Conservation (phyloP, 2,797 vertebrate genomes). For the Alouatta caraya region DNA sequence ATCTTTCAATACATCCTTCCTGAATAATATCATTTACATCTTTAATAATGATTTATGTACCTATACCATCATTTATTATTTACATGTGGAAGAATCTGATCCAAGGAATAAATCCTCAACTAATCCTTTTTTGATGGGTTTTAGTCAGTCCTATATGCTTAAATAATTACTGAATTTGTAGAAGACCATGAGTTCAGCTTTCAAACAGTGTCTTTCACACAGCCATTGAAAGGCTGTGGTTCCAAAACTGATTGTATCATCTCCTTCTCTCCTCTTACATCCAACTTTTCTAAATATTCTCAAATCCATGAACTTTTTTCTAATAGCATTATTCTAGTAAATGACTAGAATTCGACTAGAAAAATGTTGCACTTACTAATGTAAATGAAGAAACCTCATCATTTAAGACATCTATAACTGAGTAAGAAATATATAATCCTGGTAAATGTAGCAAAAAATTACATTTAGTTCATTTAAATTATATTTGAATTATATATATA, state of each 20-base stretch:
- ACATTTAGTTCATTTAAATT: neutral
- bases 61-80: neutral
- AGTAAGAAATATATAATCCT: neutral
- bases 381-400: neutral
- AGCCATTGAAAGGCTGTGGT: neutral
- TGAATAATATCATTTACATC: neutral
- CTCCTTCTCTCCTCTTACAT: neutral
- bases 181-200: too few relatives aligned
- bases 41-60: neutral
- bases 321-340: neutral
- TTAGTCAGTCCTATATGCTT: neutral
- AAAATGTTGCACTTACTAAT: neutral
- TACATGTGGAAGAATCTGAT: neutral
- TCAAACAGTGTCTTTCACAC: neutral
- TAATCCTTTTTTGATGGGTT: neutral
- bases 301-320: neutral
- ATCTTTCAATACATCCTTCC: neutral
- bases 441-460: conserved; percentile 4
- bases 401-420: conserved; percentile 5
- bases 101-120: neutral
- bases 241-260: neutral
- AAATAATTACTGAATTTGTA: neutral
- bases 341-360: neutral
- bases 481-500: too few relatives aligned
- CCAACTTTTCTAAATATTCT: neutral